Evolutionary conservation across 1,140 invertebrate species (phyloP), one percentile per base, ranked within the genome.

Genomic region (Diprion similis): DNA sequence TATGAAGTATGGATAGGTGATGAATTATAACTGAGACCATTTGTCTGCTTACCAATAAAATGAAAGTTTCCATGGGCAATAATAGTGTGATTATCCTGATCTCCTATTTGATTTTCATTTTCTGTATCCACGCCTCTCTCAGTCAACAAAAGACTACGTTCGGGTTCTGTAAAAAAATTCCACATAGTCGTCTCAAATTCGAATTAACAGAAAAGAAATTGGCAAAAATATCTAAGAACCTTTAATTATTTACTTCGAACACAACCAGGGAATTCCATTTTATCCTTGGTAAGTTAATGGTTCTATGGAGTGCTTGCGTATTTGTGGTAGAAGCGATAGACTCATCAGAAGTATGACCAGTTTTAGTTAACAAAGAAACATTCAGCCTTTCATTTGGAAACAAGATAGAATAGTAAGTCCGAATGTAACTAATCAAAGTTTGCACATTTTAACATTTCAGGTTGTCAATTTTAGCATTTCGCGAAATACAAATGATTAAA

Each of bases 91-190:
- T 92, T 89, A 24, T 88, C 86, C 17, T 87, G 82, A 10, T 86
- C 77, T 7, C 84, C 81, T 37, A 37, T 37, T 37, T 37, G 82
- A 10, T 85, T 77, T 74, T 89, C 88, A 9, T 79, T 69, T 10
- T 75, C 74, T n/a, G 81, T 76, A 59, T 84, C 83, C 48, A 80
- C 81, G 19, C 94, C 94, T 84, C 97, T 97, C 88, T 99, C 98
- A 15, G 97, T 94, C 46, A 99, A 86, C 8, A 99, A 86, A 9
- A 99, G 87, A 68, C 92, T 96, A 68, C 97, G 90, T 86, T 99
- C 97, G 0, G 97, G 94, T 89, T 99, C 99, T 81, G 81, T 70
- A 82, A 85, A 77, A 73, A 72, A 70, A 75, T 78, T 69, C 71
- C 45, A 37, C 6, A 6, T 37, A 3, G 24, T 37, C 24, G 24